Base-by-base conservation (phyloP, 2,797 vertebrate species). In the Danio aesculapii region DNA sequence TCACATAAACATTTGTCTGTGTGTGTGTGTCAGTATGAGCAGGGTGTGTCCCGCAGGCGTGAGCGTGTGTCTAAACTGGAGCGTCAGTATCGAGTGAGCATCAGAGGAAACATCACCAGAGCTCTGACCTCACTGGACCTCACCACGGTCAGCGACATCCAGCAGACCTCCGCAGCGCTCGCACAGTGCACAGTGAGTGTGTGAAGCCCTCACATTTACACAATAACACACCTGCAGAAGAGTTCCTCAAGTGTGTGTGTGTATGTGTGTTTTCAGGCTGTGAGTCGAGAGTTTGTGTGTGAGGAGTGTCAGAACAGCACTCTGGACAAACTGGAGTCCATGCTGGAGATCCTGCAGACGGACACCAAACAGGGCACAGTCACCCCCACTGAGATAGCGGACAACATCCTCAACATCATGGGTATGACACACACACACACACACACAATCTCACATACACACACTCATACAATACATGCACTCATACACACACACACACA, bases 331-430 rank as follows among this genome's bases (percentile, higher is more conserved):
- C 93, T 99, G 86, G 97, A 98, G 91, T 95, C 91, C 58, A 99
- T 99, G 98, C 93, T 99, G 91, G 92, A 93, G 75, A 96, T 99
- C 59, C 93, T 99, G 71, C 96, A 98, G 83, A 96, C 91, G 0
- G 98, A 99, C 90, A 98, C 91, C 4, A 96, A 94, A 1, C 95
- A 96, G 82, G 98, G 98, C 58, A 97, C 94, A 0, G 95, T 96
- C 87, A 98, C 98, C 0, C 98, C 98, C 0, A 98, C 95, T 0
- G 90, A 95, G 91, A 98, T 99, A 0, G 98, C 97, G 0, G 97
- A 99, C 92, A 99, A 97, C 93, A 98, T 99, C 90, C 95, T 99
- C 69, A 97, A 97, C 89, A 98, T 99, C 91, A 98, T 97, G 91
- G 98, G 98, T 99, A 53, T 85, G 93, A 39, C 6, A 10, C 16